phyloP scores from a whole-genome alignment of 1,140 invertebrate species.

The Drosophila persimilis region DNA sequence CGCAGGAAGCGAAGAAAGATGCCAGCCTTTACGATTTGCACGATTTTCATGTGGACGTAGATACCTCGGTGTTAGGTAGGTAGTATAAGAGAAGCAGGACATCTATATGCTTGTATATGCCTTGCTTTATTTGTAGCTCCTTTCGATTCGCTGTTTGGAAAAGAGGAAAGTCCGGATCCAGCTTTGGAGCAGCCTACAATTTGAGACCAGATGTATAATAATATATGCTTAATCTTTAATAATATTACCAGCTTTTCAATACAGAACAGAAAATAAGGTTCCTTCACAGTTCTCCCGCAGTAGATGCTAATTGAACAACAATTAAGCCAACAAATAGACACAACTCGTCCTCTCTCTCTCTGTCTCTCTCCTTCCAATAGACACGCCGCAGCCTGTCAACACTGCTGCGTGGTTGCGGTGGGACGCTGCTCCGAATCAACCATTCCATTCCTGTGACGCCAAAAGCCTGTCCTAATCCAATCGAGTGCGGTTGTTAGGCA shows the following conservation, averaged over 20 bases:
- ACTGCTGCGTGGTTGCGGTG: neutral
- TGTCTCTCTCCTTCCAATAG: no score
- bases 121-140: no score
- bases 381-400: neutral
- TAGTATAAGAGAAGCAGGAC: neutral
- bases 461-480: conserved; percentile 75
- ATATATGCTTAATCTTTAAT: no score
- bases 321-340: neutral
- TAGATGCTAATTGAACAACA: neutral
- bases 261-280: no score
- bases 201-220: no score
- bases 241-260: no score
- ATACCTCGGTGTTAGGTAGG: conserved; percentile 39
- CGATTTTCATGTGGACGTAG: conserved; percentile 34
- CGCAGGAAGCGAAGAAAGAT: neutral
- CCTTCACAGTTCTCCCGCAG: neutral
- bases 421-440: neutral
- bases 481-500: conserved; percentile 57
- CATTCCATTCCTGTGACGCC: conserved; percentile 14
- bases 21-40: conserved; percentile 26
- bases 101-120: neutral
- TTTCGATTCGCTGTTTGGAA: no score
- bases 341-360: neutral
- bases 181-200: no score
- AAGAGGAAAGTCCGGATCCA: no score